A percentile compares a stretch with the other conserved stretches of the same genome.
These are phyloP conservation scores for Morelia viridis DNA, from an alignment of 2,797 vertebrate species.

Conservation along the genomic window DNA sequence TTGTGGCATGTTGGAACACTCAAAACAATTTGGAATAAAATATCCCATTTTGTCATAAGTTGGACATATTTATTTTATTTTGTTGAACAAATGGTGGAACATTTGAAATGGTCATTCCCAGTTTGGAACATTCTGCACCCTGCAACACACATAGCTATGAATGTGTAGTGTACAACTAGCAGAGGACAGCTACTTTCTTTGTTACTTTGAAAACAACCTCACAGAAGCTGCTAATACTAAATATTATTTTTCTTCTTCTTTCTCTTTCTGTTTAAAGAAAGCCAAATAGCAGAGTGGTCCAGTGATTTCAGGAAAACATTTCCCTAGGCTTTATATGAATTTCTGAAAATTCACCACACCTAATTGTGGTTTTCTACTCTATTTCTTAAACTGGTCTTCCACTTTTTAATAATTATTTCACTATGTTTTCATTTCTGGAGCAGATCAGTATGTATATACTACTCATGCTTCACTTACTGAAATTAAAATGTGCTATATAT, in stretches of 20 bases:
- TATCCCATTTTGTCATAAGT: background rate
- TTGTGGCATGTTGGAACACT: background rate
- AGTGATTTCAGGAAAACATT: constrained; percentile 68
- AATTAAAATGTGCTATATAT: background rate
- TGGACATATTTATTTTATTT: background rate
- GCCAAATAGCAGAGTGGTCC: constrained; percentile 37
- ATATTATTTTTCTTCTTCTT: background rate
- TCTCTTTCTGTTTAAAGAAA: constrained; percentile 30
- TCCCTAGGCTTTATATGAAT: constrained; percentile 75
- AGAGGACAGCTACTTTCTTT: background rate
- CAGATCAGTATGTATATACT: background rate
- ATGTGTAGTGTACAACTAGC: background rate
- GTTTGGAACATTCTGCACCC: background rate
- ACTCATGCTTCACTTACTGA: background rate
- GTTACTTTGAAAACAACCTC: background rate
- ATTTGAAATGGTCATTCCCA: background rate
- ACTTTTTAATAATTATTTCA: background rate
- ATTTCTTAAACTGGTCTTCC: background rate
- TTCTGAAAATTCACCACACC: background rate
- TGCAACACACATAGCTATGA: background rate
- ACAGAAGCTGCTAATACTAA: background rate
- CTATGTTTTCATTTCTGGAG: background rate
- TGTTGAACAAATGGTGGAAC: background rate
- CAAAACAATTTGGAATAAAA: background rate
- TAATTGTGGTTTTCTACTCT: background rate